Conservation (phyloP, 2,113 vertebrate species). For the Psilopsiagon aurifrons region DNA sequence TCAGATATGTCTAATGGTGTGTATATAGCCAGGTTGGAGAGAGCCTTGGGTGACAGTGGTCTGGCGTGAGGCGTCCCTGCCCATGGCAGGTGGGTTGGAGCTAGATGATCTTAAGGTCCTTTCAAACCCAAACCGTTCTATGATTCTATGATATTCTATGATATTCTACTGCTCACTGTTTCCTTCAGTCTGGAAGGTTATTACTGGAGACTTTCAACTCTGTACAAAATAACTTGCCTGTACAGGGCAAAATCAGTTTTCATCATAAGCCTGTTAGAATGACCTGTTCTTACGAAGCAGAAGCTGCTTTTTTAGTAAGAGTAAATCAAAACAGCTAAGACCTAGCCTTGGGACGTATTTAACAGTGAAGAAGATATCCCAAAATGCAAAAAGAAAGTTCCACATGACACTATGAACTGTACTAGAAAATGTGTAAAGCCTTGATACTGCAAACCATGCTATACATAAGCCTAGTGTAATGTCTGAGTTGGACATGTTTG, state of each 20-base stretch:
- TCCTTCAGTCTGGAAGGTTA: background rate
- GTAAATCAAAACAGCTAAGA: background rate
- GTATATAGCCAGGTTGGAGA: background rate
- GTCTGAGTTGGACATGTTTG: background rate
- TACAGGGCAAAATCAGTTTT: background rate
- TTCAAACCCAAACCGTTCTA: background rate
- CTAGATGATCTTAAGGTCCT: background rate
- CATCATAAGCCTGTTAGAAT: background rate
- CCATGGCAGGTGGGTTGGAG: background rate
- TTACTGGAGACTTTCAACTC: background rate
- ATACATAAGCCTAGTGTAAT: background rate
- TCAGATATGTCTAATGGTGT: background rate
- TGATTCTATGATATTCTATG: background rate
- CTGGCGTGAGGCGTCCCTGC: background rate
- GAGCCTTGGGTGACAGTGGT: background rate
- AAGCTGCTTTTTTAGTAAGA: background rate
- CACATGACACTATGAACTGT: no score
- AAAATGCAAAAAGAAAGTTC: background rate
- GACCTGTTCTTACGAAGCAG: background rate
- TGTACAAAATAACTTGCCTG: no score
- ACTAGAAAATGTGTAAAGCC: background rate
- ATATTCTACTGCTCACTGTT: background rate
- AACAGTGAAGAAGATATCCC: background rate
- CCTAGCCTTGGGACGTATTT: no score
- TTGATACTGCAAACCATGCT: rapidly evolving